A percentile compares a stretch with the other conserved stretches of the same genome.
phyloP scores from a whole-genome alignment of 23 tunicate genomes.

The Clavelina lepadiformis region DNA sequence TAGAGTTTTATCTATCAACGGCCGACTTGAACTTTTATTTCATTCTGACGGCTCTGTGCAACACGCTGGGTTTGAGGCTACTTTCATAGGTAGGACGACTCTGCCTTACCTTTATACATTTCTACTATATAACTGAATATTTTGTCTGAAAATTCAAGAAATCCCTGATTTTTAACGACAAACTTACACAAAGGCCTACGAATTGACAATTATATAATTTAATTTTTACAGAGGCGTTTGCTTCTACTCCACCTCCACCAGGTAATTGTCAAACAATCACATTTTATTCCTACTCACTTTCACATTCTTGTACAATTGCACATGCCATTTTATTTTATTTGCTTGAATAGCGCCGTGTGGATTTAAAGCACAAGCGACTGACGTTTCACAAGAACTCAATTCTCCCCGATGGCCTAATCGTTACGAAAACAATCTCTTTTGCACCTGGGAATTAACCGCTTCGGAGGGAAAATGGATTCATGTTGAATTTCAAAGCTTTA shows the following conservation, averaged over 20 bases:
- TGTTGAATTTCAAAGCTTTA: not conserved
- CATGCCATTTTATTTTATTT: too few species aligned
- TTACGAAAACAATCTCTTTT: not conserved
- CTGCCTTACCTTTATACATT: too few species aligned
- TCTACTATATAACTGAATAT: too few species aligned
- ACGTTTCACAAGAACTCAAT: not conserved
- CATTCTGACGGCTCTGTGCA: slow-evolving; percentile 4
- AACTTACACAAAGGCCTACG: too few species aligned
- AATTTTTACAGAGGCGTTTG: too few species aligned
- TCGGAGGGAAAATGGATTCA: not conserved
- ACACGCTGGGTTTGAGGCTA: slow-evolving; percentile 14
- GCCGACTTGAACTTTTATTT: not conserved
- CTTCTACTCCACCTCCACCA: too few species aligned
- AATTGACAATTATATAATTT: too few species aligned
- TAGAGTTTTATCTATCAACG: too few species aligned
- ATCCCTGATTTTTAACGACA: not conserved
- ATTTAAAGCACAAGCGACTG: not conserved
- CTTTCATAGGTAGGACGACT: slow-evolving; percentile 2
- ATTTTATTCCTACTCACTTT: too few species aligned
- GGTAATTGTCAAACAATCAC: too few species aligned
- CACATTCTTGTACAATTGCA: too few species aligned
- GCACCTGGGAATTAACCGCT: slow-evolving; percentile 8
- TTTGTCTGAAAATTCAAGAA: not conserved
- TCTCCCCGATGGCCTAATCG: slow-evolving; percentile 13
- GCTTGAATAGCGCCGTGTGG: slow-evolving; percentile 23